Percentiles rank a stretch among this genome's conserved stretches.
Conservation (phyloP, 1,140 invertebrate species). For the Rhyzopertha dominica region DNA sequence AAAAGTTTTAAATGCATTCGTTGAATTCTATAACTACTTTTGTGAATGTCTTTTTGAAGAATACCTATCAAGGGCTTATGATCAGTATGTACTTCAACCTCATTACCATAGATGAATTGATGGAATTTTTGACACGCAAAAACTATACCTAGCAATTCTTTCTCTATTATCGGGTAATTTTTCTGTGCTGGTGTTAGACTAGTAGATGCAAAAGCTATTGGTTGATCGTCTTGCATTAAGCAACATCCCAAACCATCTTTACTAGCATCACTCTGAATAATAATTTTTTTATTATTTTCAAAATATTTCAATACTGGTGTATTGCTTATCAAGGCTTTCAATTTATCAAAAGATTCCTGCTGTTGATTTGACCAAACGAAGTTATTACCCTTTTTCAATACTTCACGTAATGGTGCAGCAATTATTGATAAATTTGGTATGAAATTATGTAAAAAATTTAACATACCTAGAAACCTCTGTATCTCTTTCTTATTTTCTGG, state of each 20-base stretch:
- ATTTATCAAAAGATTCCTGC: slow-evolving; percentile 17
- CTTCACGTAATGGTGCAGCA: slow-evolving; percentile 23
- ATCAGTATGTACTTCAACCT: slow-evolving; percentile 23
- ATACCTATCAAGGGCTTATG: slow-evolving; percentile 35
- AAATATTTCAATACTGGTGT: slow-evolving; percentile 27
- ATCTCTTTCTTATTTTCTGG: slow-evolving; percentile 38
- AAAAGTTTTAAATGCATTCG: slow-evolving; percentile 41
- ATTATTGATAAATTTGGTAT: too few relatives aligned
- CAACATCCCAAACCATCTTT: slow-evolving; percentile 28
- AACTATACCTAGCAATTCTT: slow-evolving; percentile 27
- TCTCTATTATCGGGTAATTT: slow-evolving; percentile 29
- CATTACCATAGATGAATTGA: slow-evolving; percentile 24
- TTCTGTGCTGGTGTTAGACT: slow-evolving; percentile 27
- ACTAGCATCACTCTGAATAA: slow-evolving; percentile 37
- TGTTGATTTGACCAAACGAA: slow-evolving; percentile 38
- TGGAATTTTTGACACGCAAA: slow-evolving; percentile 26
- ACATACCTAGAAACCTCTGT: slow-evolving; percentile 32
- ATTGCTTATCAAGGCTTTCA: slow-evolving; percentile 25
- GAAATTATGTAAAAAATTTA: slow-evolving; percentile 33
- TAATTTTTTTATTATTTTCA: slow-evolving; percentile 26
- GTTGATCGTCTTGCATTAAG: slow-evolving; percentile 28
- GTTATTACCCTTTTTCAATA: slow-evolving; percentile 25
- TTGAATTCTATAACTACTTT: slow-evolving; percentile 44
- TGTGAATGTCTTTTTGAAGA: slow-evolving; percentile 39
- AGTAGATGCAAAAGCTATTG: slow-evolving; percentile 40